Evolutionary conservation across 2,888 invertebrate species (phyloP), one percentile per base, ranked within the genome.

Genomic region (Leptopilina syphax): DNA sequence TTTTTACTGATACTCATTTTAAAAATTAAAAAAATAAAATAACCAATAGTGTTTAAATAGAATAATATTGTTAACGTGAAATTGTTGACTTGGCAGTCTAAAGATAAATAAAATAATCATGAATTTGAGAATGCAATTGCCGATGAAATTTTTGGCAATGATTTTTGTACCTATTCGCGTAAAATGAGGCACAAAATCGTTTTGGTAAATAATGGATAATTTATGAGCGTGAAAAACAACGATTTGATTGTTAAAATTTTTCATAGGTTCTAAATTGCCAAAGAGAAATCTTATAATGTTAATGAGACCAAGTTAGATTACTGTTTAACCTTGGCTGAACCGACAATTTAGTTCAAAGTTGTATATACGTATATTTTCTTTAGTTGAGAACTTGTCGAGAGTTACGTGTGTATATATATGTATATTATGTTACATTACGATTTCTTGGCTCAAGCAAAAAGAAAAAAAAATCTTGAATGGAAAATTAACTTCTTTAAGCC

Each of bases 51-150:
- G 0, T 34, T 34, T 34, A 34, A 34, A 34, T 34, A 34, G 34
- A 34, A 34, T 34, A 34, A 50, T 44, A 87, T 84, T 85, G 89
- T 88, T 63, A 90, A 90, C 88, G 57, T 83, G 86, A 90, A 90
- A 90, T 87, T 88, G 87, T 50, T 91, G 90, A 91, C 87, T 89
- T 86, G 88, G 80, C 85, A 83, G 79, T 85, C 89, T 87, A 87
- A 89, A 88, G 90, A 91, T 91, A 91, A 88, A 86, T 77, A 77
- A 78, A 79, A 78, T 76, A 78, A 78, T 79, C 81, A 82, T 34
- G 76, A 70, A 65, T 65, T 77, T 60, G 63, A 76, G 66, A 63
- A 60, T 78, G 66, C 76, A 54, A 50, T 63, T 78, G 47, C 27
- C 47, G 66, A 57, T 50, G 57, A 77, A 8, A 57, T 73, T 34